These are phyloP conservation scores for Tinamus guttatus DNA, from an alignment of 2,113 vertebrate species.

Conservation along the genomic window DNA sequence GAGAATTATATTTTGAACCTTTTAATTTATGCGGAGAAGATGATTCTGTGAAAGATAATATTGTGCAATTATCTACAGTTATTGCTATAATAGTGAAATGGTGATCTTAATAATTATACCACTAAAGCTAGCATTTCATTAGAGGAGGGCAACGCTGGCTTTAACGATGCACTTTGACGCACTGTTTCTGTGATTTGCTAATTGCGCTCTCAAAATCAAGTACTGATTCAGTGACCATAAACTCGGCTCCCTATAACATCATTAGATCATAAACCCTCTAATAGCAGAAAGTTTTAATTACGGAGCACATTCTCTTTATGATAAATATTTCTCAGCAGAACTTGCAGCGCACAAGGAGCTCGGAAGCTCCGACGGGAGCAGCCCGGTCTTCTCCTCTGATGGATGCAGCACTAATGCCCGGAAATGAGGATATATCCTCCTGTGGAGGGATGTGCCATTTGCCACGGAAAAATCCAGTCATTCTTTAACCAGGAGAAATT, in stretches of 20 bases:
- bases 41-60: neutral
- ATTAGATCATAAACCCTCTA: neutral
- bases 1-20: neutral
- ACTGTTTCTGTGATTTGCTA: neutral
- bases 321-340: neutral
- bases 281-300: slow-evolving; percentile 2
- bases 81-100: slow-evolving; percentile 10
- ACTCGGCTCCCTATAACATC: neutral
- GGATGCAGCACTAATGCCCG: rapidly evolving
- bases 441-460: neutral
- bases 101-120: neutral
- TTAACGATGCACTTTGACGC: neutral
- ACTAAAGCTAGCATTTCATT: neutral
- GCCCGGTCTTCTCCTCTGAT: rapidly evolving
- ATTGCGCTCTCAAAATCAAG: neutral
- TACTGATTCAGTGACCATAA: neutral
- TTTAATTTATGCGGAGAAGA: neutral
- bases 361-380: rapidly evolving
- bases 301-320: neutral
- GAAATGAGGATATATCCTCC: neutral
- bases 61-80: slow-evolving; percentile 8
- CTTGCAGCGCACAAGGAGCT: neutral
- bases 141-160: neutral
- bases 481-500: rapidly evolving
- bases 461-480: rapidly evolving